Percentiles rank a stretch among this genome's conserved stretches.
Conservation (phyloP, 1,140 invertebrate genomes). For the Drosophila trapezifrons region DNA sequence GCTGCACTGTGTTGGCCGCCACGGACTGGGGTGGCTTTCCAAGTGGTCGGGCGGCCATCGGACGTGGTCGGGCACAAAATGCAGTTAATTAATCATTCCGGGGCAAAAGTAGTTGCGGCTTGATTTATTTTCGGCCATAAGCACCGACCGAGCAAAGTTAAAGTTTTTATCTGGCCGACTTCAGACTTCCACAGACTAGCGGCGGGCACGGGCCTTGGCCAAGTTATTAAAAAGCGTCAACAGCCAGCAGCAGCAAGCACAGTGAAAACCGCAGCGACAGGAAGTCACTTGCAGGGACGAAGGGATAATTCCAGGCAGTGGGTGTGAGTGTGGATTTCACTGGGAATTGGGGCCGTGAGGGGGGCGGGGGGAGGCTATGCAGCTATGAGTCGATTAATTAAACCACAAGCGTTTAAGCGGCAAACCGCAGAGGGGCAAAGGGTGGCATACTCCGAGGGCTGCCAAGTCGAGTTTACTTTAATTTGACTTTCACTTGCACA, state of each 20-base stretch:
- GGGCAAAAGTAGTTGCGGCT: constrained; percentile 71
- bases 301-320: background rate
- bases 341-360: background rate
- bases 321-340: background rate
- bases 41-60: constrained; percentile 11
- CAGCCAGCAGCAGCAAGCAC: constrained; percentile 6
- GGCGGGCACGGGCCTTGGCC: constrained; percentile 34
- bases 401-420: constrained; percentile 78
- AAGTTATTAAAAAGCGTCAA: constrained; percentile 64
- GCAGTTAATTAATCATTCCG: constrained; percentile 80
- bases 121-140: constrained; percentile 76
- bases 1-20: background rate
- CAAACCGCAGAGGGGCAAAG: constrained; percentile 53
- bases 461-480: constrained; percentile 71
- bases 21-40: background rate
- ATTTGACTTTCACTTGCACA: constrained; percentile 64
- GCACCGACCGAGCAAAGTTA: constrained; percentile 59
- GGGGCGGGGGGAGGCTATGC: constrained; percentile 7
- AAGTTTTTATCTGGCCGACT: constrained; percentile 58
- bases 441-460: constrained; percentile 12
- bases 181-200: constrained; percentile 12
- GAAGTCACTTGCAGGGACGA: constrained; percentile 36
- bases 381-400: constrained; percentile 77
- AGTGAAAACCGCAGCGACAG: constrained; percentile 29
- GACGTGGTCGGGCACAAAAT: constrained; percentile 68